Conservation (phyloP, 2,797 vertebrate species). For the Phoebastria nigripes region DNA sequence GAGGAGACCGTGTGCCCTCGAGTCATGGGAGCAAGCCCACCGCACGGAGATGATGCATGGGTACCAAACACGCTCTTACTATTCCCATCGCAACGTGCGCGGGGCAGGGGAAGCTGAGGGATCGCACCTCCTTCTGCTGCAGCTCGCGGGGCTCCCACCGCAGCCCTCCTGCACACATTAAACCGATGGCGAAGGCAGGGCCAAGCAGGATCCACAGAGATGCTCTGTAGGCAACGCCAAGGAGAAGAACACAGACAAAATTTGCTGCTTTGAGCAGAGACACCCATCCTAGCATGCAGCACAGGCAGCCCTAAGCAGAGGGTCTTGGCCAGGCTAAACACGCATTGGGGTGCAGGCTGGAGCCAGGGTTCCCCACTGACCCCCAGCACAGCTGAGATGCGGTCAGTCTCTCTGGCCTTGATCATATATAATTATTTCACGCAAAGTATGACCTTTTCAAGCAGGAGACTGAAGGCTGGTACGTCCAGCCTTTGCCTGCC, state of each 20-base stretch:
- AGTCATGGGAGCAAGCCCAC: accelerated
- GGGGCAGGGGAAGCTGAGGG: neutral
- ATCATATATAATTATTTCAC: too few relatives aligned
- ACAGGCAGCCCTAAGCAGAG: neutral
- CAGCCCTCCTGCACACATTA: neutral
- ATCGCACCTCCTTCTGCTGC: neutral
- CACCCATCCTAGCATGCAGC: neutral
- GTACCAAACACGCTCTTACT: neutral
- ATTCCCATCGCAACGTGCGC: accelerated
- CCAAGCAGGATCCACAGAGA: neutral
- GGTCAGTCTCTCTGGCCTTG: neutral
- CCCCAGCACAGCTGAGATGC: neutral
- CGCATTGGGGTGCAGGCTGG: accelerated
- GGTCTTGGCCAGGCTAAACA: neutral
- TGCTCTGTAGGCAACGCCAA: neutral
- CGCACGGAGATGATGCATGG: accelerated
- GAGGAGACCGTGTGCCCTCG: accelerated
- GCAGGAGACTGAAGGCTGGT: neutral
- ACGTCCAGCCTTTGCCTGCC: neutral
- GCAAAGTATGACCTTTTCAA: too few relatives aligned
- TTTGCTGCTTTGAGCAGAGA: neutral
- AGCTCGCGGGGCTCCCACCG: accelerated
- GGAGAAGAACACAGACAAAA: neutral
- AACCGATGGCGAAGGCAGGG: neutral
- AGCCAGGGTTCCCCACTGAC: neutral